These are phyloP conservation scores for Caenorhabditis sulstoni DNA, from an alignment of 2,888 invertebrate species.

Conservation along the genomic window DNA sequence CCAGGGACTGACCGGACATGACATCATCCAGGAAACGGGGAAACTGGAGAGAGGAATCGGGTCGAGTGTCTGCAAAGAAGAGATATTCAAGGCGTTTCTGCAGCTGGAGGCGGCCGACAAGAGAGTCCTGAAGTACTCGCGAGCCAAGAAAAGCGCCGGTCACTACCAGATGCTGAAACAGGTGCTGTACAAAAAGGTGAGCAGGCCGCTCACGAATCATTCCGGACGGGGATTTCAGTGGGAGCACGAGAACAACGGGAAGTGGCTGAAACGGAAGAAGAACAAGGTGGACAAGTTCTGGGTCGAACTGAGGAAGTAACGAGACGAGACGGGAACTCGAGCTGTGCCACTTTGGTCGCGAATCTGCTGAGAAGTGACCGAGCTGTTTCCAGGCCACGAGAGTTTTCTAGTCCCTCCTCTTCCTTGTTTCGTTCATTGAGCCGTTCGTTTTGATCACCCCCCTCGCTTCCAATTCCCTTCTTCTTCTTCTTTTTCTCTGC, in stretches of 20 bases:
- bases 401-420: no score
- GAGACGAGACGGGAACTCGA: neutral
- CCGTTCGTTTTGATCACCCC: no score
- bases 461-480: neutral
- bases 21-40: constrained; percentile 13
- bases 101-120: constrained; percentile 24
- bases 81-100: constrained; percentile 33
- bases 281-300: constrained; percentile 50
- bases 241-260: constrained; percentile 39
- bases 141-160: constrained; percentile 42
- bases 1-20: constrained; percentile 26
- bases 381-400: no score
- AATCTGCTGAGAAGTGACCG: no score
- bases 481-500: neutral
- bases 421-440: no score
- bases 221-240: no score
- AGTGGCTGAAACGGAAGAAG: constrained; percentile 30
- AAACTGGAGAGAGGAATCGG: constrained; percentile 1
- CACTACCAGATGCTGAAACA: constrained; percentile 38
- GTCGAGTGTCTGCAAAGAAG: constrained; percentile 32
- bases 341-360: no score
- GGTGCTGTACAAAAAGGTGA: constrained; percentile 30
- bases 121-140: constrained; percentile 26
- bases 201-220: no score
- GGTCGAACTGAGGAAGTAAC: constrained; percentile 1